Conservation (phyloP, 2,113 vertebrate species). For the Brienomyrus longianalis region DNA sequence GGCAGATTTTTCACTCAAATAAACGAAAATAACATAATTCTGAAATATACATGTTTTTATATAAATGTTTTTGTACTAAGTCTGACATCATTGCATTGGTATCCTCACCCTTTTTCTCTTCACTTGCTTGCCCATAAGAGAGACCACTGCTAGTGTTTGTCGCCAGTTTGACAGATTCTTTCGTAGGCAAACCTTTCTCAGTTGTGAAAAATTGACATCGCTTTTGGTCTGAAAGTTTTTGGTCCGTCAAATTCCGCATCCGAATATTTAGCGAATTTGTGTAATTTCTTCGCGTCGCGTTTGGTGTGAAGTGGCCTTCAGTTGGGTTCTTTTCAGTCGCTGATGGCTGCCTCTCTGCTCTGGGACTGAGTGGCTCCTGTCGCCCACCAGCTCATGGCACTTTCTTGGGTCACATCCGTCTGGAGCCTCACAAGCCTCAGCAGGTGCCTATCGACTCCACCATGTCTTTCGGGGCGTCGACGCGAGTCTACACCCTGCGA, state of each 20-base stretch:
- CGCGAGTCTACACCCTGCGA: constrained; percentile 71
- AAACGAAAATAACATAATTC: background rate
- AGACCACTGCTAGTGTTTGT: background rate
- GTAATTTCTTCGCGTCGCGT: background rate
- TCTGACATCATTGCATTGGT: too few relatives aligned
- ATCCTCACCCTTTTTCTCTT: background rate
- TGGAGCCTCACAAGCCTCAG: constrained; percentile 79
- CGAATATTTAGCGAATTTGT: background rate
- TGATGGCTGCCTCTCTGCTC: background rate
- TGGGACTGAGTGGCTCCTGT: background rate
- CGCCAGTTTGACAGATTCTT: background rate
- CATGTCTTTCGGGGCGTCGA: constrained; percentile 79
- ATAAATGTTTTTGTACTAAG: too few relatives aligned
- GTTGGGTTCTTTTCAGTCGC: background rate
- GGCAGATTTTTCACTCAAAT: background rate
- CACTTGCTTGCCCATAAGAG: background rate
- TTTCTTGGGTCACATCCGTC: constrained; percentile 70
- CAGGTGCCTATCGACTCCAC: constrained; percentile 84
- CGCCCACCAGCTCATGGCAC: constrained; percentile 64
- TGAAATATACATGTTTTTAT: background rate
- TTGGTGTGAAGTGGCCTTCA: background rate
- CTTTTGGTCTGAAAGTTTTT: background rate
- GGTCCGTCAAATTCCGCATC: background rate
- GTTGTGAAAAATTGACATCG: background rate
- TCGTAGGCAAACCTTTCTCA: background rate